phyloP scores from a whole-genome alignment of 37 sponge, comb jelly and placozoan species.

The Oscarella lobularis region DNA sequence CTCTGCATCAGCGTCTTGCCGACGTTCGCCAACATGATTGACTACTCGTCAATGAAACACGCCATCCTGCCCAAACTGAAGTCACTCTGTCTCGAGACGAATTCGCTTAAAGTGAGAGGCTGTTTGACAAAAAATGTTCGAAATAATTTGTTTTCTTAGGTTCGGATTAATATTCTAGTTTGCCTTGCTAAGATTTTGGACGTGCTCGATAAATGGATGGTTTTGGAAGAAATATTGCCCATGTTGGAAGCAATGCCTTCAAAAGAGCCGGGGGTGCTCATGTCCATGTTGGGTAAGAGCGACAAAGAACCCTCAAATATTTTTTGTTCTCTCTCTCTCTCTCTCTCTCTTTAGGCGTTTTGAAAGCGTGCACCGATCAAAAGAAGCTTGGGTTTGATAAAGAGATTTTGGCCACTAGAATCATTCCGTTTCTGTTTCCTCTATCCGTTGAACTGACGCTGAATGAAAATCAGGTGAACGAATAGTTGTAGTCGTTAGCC shows the following conservation, averaged over 20 bases:
- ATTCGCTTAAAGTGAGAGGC: constrained; percentile 32
- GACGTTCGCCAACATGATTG: constrained; percentile 52
- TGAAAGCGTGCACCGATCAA: constrained; percentile 21
- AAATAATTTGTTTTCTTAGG: constrained; percentile 20
- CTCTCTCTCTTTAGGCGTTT: constrained; percentile 33
- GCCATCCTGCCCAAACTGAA: constrained; percentile 49
- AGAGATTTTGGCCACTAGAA: constrained; percentile 22
- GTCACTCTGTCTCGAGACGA: constrained; percentile 13
- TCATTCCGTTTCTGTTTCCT: constrained; percentile 54
- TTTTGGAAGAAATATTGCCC: constrained; percentile 50
- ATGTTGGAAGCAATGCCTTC: constrained; percentile 27
- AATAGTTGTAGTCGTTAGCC: neutral
- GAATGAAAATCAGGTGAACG: constrained; percentile 54
- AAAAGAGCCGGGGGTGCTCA: constrained; percentile 69
- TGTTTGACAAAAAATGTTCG: neutral
- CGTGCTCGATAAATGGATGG: constrained; percentile 50
- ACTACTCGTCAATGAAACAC: constrained; percentile 69
- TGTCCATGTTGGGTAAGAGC: constrained; percentile 58
- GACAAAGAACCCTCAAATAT: too few species aligned
- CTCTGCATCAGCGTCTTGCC: constrained; percentile 66
- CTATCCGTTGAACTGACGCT: constrained; percentile 41
- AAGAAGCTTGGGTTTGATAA: constrained; percentile 55
- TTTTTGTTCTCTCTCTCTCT: neutral
- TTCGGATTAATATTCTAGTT: constrained; percentile 56
- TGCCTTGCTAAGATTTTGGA: constrained; percentile 48